These are phyloP conservation scores for Drepanosiphum platanoidis DNA, from an alignment of 2,888 invertebrate species.

Conservation along the genomic window DNA sequence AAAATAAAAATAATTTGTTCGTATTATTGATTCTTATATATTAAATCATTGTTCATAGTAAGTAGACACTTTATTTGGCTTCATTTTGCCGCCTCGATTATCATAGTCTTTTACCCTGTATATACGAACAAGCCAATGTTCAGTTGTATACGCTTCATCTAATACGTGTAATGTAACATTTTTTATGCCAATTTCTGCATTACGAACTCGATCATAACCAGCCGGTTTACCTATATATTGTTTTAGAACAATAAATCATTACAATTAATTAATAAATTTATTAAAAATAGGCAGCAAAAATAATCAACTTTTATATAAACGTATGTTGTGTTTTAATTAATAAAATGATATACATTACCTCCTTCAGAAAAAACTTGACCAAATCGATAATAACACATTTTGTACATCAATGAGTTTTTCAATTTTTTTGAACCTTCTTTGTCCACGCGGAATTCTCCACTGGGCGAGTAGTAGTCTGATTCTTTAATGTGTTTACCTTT, in stretches of 20 bases:
- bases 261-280: not conserved
- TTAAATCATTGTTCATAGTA: slow-evolving; percentile 49
- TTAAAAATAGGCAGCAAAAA: not conserved
- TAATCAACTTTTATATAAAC: not conserved
- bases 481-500: slow-evolving; percentile 95
- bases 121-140: slow-evolving; percentile 98
- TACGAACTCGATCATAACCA: slow-evolving; percentile 94
- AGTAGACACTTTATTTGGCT: slow-evolving; percentile 51
- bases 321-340: not conserved
- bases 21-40: slow-evolving; percentile 15
- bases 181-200: slow-evolving; percentile 98
- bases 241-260: slow-evolving; percentile 12
- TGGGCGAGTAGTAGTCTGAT: slow-evolving; percentile 94
- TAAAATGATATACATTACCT: slow-evolving; percentile 70
- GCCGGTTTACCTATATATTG: slow-evolving; percentile 82
- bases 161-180: slow-evolving; percentile 97
- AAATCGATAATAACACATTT: slow-evolving; percentile 98
- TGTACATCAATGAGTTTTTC: slow-evolving; percentile 98
- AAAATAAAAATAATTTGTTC: slow-evolving; percentile 49
- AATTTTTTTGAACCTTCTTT: slow-evolving; percentile 90
- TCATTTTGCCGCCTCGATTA: slow-evolving; percentile 75
- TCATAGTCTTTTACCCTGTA: slow-evolving; percentile 96
- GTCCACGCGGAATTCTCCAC: slow-evolving; percentile 96
- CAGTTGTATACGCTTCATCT: slow-evolving; percentile 99
- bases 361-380: slow-evolving; percentile 96